Percentiles rank a stretch among this genome's conserved stretches.
phyloP scores from a whole-genome alignment of 2,797 vertebrate genomes.

The Ataeniobius toweri region DNA sequence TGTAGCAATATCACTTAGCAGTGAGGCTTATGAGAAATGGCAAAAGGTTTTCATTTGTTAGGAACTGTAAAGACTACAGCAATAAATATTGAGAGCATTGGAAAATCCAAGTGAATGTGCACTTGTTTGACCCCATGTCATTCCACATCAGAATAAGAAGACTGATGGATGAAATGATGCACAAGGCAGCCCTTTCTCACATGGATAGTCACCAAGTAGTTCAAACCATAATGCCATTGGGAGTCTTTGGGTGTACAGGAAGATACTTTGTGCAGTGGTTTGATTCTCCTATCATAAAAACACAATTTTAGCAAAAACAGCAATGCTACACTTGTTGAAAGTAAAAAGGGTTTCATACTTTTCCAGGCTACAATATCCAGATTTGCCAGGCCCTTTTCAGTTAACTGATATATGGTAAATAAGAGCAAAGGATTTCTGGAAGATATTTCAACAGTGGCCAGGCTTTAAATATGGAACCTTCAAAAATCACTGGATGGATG shows the following conservation, averaged over 20 bases:
- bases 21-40: background rate
- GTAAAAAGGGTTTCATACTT: background rate
- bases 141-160: constrained; percentile 13
- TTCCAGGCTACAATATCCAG: background rate
- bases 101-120: background rate
- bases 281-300: background rate
- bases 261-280: background rate
- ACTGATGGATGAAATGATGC: constrained; percentile 3
- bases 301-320: background rate
- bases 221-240: too few species aligned
- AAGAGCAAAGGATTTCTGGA: background rate
- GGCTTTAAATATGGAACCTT: background rate
- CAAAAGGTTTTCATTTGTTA: constrained; percentile 1
- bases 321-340: background rate
- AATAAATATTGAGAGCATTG: background rate
- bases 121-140: constrained; percentile 1
- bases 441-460: background rate
- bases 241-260: background rate
- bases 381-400: background rate
- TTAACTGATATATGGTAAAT: background rate
- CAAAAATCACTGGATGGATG: background rate
- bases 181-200: constrained; percentile 1
- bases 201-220: background rate
- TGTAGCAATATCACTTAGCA: background rate
- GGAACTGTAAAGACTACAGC: background rate